phyloP scores from a whole-genome alignment of 2,888 invertebrate species.

The Arrhopalites spinosus region DNA sequence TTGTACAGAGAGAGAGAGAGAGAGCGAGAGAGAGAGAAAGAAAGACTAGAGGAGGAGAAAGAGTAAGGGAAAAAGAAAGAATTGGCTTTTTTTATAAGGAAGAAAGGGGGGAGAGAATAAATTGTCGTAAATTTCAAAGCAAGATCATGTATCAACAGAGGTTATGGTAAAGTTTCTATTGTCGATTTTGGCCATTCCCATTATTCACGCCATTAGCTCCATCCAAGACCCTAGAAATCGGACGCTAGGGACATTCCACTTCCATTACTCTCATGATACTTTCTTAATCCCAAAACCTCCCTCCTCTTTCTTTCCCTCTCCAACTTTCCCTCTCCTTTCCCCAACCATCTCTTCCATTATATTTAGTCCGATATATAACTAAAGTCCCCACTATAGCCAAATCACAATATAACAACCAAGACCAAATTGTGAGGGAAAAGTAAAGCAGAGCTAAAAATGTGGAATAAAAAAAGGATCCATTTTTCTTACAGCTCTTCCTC shows the following conservation, averaged over 20 bases:
- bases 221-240: conserved; percentile 37
- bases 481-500: not conserved
- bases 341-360: not conserved
- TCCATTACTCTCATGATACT: conserved; percentile 41
- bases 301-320: not conserved
- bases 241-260: conserved; percentile 39
- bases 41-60: not conserved
- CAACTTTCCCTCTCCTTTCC: not conserved
- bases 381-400: not conserved
- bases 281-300: conserved; percentile 38
- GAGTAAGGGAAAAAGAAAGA: not conserved
- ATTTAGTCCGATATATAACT: not conserved
- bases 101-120: not conserved
- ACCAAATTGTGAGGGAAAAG: not conserved
- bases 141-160: conserved; percentile 25
- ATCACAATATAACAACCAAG: not conserved
- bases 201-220: conserved; percentile 45
- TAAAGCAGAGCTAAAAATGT: not conserved
- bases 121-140: conserved; percentile 12
- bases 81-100: no score
- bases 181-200: conserved; percentile 45
- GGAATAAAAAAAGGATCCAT: not conserved
- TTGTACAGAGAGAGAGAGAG: no score
- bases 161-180: conserved; percentile 34
- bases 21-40: not conserved